Conservation (phyloP, 2,113 vertebrate species). For the Mus pahari region DNA sequence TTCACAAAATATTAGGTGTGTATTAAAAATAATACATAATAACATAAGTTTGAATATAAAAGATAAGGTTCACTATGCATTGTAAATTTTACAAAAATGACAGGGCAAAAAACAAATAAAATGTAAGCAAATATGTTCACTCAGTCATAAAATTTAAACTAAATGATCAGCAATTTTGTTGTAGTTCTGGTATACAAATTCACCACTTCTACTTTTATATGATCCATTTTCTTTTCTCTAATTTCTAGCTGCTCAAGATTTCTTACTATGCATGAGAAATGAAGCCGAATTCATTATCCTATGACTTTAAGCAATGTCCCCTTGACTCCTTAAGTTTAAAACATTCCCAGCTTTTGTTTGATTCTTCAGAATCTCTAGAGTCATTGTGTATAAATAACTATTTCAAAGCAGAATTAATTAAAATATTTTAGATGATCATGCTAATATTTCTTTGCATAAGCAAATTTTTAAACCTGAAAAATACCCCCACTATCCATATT, state of each 20-base stretch:
- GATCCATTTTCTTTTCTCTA: not conserved
- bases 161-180: not conserved
- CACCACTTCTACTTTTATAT: not conserved
- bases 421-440: not conserved
- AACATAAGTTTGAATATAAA: not conserved
- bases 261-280: not conserved
- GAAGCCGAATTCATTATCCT: constrained; percentile 26
- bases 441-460: constrained; percentile 19
- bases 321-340: constrained; percentile 29
- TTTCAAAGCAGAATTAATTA: constrained; percentile 56
- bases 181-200: not conserved
- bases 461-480: not conserved
- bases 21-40: constrained; percentile 41
- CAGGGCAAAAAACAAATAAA: not conserved
- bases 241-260: not conserved
- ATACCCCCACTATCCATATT: not conserved
- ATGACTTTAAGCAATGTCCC: not conserved
- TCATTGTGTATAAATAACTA: constrained; percentile 34
- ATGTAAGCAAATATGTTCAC: not conserved
- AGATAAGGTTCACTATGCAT: not conserved
- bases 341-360: not conserved
- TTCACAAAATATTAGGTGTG: not conserved
- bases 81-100: not conserved
- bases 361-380: constrained; percentile 31
- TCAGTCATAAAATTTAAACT: not conserved